Percentiles rank a stretch among this genome's conserved stretches.
Evolutionary conservation across 53 echinoderm and acorn worm genomes (phyloP).

Genomic region (Zoroaster sp.): DNA sequence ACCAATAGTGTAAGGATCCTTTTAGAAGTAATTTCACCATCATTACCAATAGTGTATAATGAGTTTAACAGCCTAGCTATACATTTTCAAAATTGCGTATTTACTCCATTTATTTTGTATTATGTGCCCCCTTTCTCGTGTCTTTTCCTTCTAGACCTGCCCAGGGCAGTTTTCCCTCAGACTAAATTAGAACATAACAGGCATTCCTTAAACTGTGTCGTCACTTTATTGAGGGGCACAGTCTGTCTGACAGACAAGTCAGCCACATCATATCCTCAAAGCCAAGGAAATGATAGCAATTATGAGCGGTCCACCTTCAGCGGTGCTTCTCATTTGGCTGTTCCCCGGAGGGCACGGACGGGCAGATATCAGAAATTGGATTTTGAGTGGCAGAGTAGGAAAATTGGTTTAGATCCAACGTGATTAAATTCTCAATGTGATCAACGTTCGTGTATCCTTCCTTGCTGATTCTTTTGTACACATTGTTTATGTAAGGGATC

Average conservation of each 20-base stretch:
- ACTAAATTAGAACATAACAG: not conserved
- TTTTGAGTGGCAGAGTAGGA: slow-evolving; percentile 32
- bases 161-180: not conserved
- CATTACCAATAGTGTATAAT: too few species aligned
- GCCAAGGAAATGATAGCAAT: not conserved
- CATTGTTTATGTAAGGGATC: too few species aligned
- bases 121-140: too few species aligned
- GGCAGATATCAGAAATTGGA: slow-evolving; percentile 7
- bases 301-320: not conserved
- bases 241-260: not conserved
- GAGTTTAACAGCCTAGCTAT: too few species aligned
- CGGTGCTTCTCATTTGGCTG: too few species aligned
- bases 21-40: too few species aligned
- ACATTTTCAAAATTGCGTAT: too few species aligned
- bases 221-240: not conserved
- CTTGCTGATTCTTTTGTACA: not conserved
- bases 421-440: slow-evolving; percentile 20
- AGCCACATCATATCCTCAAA: not conserved
- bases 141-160: too few species aligned
- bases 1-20: too few species aligned
- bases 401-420: not conserved
- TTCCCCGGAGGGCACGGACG: not conserved
- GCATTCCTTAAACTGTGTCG: not conserved
- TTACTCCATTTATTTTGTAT: too few species aligned
- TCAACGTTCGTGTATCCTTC: not conserved